Base-by-base conservation (phyloP, 1,140 invertebrate genomes). In the Drosophila arizonae region DNA sequence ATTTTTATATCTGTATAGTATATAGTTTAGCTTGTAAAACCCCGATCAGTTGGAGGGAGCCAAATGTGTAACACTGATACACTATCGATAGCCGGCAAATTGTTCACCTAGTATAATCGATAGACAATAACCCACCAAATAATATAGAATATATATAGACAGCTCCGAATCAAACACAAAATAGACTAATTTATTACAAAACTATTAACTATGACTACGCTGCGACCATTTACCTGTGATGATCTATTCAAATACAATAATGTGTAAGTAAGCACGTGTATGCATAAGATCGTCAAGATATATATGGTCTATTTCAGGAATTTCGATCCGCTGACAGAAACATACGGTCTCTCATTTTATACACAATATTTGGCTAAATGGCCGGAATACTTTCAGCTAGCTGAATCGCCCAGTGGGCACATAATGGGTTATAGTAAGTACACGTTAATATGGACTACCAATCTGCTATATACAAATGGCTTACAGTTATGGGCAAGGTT, bases 371-470 rank as follows among this genome's bases (percentile, higher is more conserved):
- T 99, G 80, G 97, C 98, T 6, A 97, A 98, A 92, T 99, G 98
- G 98, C 98, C 98, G n/a, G 98, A 99, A 93, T 99, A 99, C 93
- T 99, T 99, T 92, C 97, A 98, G 94, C 96, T 99, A 30, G 97
- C 97, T 17, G 97, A 99, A 94, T 97, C 97, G 43, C 97, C 97
- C 13, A 96, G 95, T 92, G 98, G 97, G 4, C 96, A 98, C 93
- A 98, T 99, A 48, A 99, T 99, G 97, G 98, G 98, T 75, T 99
- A 99, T 90, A 99, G 98, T 99, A 95, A 96, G 95, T 95, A 0
- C 39, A 15, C 6, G 0, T 9, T 10, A 8, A 33, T 24, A 24
- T 60, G 39, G 5, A 46, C 9, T 48, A 6, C 26, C 28, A 33
- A 17, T 39, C 11, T 39, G 11, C 13, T 39, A 46, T 46, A 28